Conservation (phyloP, 1,140 invertebrate species). For the Theocolax elegans region DNA sequence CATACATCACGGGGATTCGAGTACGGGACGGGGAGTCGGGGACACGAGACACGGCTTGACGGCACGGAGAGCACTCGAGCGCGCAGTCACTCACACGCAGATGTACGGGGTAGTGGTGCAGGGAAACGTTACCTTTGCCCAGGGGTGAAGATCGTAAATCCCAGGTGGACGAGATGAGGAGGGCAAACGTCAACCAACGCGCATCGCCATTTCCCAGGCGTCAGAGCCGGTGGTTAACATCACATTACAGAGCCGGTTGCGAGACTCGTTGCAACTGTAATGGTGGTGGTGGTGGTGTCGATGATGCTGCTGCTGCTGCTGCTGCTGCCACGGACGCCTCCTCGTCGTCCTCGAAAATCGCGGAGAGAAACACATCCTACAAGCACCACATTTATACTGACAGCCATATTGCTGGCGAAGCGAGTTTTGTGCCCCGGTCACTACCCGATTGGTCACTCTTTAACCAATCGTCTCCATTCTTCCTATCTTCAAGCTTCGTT, state of each 20-base stretch:
- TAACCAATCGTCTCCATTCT: not conserved
- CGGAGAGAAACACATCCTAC: constrained; percentile 83
- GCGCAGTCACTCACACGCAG: too few species aligned
- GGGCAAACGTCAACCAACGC: constrained; percentile 63
- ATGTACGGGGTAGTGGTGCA: too few species aligned
- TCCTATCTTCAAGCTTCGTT: too few species aligned
- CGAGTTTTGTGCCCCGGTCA: constrained; percentile 78
- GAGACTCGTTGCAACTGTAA: too few species aligned
- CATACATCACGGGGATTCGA: too few species aligned
- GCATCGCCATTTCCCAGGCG: constrained; percentile 61
- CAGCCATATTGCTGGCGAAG: constrained; percentile 84
- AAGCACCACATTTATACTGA: constrained; percentile 89
- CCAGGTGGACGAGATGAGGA: constrained; percentile 6
- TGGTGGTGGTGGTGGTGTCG: too few species aligned
- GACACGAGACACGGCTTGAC: too few species aligned
- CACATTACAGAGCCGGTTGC: constrained; percentile 53
- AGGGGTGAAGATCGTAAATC: not conserved
- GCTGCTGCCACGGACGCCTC: constrained; percentile 52
- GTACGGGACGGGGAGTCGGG: too few species aligned
- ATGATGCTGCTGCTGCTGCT: too few species aligned
- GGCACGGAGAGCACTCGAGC: too few species aligned
- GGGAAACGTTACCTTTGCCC: too few species aligned
- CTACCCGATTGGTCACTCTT: constrained; percentile 70
- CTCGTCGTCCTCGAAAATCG: constrained; percentile 65
- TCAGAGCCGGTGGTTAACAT: constrained; percentile 55